Evolutionary conservation across 92 coral and sea anemone species (phyloP).

Genomic region (Parazoanthus swiftii): DNA sequence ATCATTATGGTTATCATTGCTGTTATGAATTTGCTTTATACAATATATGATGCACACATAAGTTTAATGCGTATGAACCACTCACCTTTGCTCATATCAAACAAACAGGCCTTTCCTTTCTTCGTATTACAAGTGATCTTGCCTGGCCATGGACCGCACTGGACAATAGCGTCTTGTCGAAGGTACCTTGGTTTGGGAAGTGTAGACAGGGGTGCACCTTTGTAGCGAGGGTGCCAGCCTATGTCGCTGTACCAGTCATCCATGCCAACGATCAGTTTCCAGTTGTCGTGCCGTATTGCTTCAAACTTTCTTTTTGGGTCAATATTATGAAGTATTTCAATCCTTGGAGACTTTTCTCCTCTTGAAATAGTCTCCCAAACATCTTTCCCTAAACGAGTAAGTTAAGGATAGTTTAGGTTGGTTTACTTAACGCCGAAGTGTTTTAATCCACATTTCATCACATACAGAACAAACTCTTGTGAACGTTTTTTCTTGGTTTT

Average conservation of each 20-base stretch:
- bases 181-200: conserved; percentile 41
- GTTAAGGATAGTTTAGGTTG: no score
- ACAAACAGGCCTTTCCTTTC: conserved; percentile 66
- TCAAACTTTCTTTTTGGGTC: conserved; percentile 85
- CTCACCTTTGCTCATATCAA: conserved; percentile 66
- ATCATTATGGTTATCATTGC: no score
- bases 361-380: conserved; percentile 92
- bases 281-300: conserved; percentile 74
- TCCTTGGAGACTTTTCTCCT: conserved; percentile 81
- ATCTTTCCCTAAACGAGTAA: conserved; percentile 54
- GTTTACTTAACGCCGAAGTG: no score
- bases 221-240: conserved; percentile 78
- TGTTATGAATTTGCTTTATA: no score
- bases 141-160: conserved; percentile 60
- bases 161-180: conserved; percentile 57
- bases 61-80: background rate
- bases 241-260: conserved; percentile 69
- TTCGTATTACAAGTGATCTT: conserved; percentile 64
- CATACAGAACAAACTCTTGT: no score
- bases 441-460: no score
- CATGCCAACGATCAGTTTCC: conserved; percentile 84
- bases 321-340: conserved; percentile 89
- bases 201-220: conserved; percentile 47
- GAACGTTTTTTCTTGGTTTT: no score
- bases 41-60: no score